Evolutionary conservation across 2,797 vertebrate genomes (phyloP).

Genomic region (Sebastes nivosus): DNA sequence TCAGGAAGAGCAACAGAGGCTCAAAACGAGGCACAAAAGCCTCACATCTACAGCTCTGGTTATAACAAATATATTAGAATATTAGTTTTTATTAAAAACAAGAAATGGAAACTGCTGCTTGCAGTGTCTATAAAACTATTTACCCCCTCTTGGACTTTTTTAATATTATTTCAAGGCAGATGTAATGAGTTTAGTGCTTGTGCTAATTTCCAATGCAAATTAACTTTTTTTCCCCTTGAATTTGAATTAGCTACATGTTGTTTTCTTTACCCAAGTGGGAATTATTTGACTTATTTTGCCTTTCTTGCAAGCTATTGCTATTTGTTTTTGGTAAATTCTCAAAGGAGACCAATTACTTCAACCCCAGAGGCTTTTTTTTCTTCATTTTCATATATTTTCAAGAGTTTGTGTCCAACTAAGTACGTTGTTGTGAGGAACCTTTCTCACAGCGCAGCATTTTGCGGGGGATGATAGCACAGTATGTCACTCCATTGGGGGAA

Average conservation of each 20-base stretch:
- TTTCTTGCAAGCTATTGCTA: constrained; percentile 33
- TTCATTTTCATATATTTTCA: constrained; percentile 4
- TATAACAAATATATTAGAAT: neutral
- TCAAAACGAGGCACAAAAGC: neutral
- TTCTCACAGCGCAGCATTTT: neutral
- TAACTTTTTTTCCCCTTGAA: constrained; percentile 25
- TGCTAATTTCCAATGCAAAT: constrained; percentile 60
- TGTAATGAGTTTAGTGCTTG: constrained; percentile 40
- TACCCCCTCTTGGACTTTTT: constrained; percentile 24
- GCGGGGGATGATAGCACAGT: neutral
- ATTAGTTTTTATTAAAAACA: neutral
- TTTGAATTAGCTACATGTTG: constrained; percentile 53
- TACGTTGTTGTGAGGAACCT: neutral
- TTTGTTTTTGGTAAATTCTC: constrained; percentile 49
- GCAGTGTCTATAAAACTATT: constrained; percentile 10
- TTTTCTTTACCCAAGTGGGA: constrained; percentile 49
- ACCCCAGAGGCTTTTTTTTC: constrained; percentile 7
- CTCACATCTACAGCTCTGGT: neutral
- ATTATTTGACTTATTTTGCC: constrained; percentile 33
- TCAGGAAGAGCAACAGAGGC: too few relatives aligned
- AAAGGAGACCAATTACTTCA: constrained; percentile 43
- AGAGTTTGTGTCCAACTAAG: constrained; percentile 29
- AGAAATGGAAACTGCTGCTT: constrained; percentile 3
- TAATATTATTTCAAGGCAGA: constrained; percentile 16
- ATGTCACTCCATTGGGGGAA: neutral